Percentiles rank a stretch among this genome's conserved stretches.
Conservation (phyloP, 2,888 invertebrate genomes). For the Carcina quercana region DNA sequence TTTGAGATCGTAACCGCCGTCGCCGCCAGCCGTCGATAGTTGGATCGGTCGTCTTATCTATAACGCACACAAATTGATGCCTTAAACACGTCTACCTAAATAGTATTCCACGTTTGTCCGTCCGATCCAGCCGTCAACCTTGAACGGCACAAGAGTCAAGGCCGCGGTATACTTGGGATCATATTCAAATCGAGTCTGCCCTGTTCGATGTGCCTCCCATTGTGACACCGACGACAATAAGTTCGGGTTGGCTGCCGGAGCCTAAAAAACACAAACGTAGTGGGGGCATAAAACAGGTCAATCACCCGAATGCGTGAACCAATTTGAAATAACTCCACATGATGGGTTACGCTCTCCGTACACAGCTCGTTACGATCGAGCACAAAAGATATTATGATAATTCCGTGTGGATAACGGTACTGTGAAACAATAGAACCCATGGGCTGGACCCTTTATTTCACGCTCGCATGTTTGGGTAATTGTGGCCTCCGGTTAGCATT, state of each 20-base stretch:
- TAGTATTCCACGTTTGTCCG: too few relatives aligned
- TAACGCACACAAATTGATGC: conserved; percentile 25
- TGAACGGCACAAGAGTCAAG: conserved; percentile 56
- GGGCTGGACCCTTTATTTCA: conserved; percentile 7
- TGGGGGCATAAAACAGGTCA: conserved; percentile 50
- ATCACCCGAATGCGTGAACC: conserved; percentile 54
- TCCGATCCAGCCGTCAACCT: conserved; percentile 39
- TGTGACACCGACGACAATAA: conserved; percentile 49
- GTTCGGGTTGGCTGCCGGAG: conserved; percentile 51
- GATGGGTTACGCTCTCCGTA: conserved; percentile 29
- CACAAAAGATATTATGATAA: conserved; percentile 24
- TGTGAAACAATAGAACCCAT: conserved; percentile 12
- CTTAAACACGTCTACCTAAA: conserved; percentile 1
- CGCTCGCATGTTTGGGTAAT: conserved; percentile 6
- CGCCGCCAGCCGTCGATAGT: conserved; percentile 11
- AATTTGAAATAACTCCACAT: conserved; percentile 47
- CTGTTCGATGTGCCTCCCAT: conserved; percentile 43
- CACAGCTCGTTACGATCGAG: conserved; percentile 18
- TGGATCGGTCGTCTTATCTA: conserved; percentile 12
- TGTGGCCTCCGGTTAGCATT: conserved; percentile 3
- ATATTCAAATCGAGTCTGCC: conserved; percentile 34
- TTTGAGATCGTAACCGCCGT: conserved; percentile 20
- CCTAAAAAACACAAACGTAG: conserved; percentile 38
- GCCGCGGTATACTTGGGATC: conserved; percentile 35
- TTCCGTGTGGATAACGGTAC: conserved; percentile 12